phyloP scores from a whole-genome alignment of 2,797 vertebrate genomes.

The Rhabdophis nuchalis region DNA sequence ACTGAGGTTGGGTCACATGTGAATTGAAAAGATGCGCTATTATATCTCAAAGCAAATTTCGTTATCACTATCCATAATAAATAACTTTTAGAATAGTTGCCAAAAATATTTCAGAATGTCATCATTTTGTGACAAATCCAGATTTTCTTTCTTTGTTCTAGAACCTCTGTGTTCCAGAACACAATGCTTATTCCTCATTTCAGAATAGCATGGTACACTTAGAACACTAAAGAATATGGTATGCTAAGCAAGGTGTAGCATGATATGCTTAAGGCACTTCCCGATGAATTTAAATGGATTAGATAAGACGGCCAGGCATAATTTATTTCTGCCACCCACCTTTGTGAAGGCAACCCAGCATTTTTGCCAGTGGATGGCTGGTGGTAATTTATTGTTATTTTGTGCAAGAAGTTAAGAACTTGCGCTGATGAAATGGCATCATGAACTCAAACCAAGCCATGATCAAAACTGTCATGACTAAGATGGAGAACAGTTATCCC shows the following conservation, averaged over 20 bases:
- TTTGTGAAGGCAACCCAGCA: background rate
- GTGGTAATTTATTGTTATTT: background rate
- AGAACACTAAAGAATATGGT: background rate
- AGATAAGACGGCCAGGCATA: background rate
- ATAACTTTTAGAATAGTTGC: background rate
- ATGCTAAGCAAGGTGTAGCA: background rate
- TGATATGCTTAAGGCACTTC: background rate
- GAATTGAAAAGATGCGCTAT: background rate
- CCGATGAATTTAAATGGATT: background rate
- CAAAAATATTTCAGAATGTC: background rate
- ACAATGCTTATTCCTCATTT: background rate
- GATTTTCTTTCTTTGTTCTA: slow-evolving; percentile 1
- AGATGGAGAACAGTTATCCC: background rate
- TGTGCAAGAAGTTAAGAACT: background rate
- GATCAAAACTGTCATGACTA: background rate
- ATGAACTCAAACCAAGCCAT: background rate
- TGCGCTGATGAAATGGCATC: background rate
- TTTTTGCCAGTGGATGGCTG: background rate
- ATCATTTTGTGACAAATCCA: background rate
- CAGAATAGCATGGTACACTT: background rate
- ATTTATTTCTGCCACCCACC: background rate
- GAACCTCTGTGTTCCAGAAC: background rate
- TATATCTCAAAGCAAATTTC: background rate
- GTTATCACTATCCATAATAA: background rate
- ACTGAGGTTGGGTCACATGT: background rate